Base-by-base conservation (phyloP, 2,888 invertebrate species). In the Cataglyphis altisquamis region DNA sequence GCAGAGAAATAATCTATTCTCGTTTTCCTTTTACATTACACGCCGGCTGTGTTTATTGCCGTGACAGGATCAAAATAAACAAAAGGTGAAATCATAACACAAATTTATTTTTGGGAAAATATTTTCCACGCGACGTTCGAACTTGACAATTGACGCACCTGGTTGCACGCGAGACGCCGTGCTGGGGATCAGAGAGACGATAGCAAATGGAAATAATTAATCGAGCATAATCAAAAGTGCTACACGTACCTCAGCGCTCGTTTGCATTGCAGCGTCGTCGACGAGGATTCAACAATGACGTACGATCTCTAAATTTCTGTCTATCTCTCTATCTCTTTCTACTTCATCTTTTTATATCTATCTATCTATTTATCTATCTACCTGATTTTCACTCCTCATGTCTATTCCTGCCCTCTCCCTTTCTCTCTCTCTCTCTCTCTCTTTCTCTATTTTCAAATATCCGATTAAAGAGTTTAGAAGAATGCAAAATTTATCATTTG, bases 151-250 rank as follows among this genome's bases (percentile, higher is more conserved):
- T 74, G 52, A 18, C 29, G 62, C 62, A 18, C 32, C 29, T 32
- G 32, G 10, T 72, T 21, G 29, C 63, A 18, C 63, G 18, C 39
- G 72, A 39, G 39, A 10, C n/a, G 39, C 57, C 48, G 39, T 36
- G 25, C n/a, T 48, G 63, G 25, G 25, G 4, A 18, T 18, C 64
- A 18, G 18, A 39, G 18, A 39, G 18, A 25, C 21, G 21, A 52
- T 25, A 18, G 60, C 48, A 4, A 60, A n/a, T 5, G 57, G 39
- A 25, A 21, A 80, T 83, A 32, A 70, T 68, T 57, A 77, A 87
- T 84, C 62, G 77, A 83, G 68, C 78, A 68, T 36, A 85, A 91
- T 92, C 89, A 90, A 91, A 90, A 90, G 86, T 88, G 87, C 90
- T 91, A 90, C 87, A 57, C 55, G 83, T 83, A 85, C 88, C 89